Evolutionary conservation across 1,140 invertebrate species (phyloP).

Genomic region (Leptinotarsa texana): DNA sequence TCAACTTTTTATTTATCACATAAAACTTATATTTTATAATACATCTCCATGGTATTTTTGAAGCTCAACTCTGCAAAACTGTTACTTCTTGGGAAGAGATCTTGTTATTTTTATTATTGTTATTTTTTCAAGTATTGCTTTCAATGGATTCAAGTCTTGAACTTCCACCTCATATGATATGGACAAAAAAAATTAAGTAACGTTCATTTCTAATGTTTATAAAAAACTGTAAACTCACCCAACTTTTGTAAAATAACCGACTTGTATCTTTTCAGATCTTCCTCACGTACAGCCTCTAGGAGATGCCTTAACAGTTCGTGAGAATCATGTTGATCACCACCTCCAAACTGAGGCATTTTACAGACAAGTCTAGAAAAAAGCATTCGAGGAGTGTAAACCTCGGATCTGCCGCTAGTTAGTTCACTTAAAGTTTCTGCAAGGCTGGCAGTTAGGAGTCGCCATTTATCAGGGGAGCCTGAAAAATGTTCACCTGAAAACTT

Average conservation of each 20-base stretch:
- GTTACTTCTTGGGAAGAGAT: too few species aligned
- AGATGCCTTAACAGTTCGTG: slow-evolving; percentile 92
- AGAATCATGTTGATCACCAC: slow-evolving; percentile 95
- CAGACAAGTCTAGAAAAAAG: slow-evolving; percentile 75
- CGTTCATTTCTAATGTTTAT: too few species aligned
- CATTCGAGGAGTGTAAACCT: slow-evolving; percentile 70
- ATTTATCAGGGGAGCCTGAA: slow-evolving; percentile 69
- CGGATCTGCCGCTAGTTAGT: slow-evolving; percentile 64
- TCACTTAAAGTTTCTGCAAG: slow-evolving; percentile 72
- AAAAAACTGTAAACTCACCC: slow-evolving; percentile 48
- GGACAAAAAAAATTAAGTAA: too few species aligned
- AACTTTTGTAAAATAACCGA: slow-evolving; percentile 72
- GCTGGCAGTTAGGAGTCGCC: slow-evolving; percentile 70
- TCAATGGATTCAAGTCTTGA: too few species aligned
- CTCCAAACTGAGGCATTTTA: slow-evolving; percentile 82
- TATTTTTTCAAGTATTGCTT: too few species aligned
- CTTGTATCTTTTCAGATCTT: slow-evolving; percentile 76
- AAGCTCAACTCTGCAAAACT: too few species aligned
- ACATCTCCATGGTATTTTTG: too few species aligned
- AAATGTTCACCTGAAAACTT: neutral
- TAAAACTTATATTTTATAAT: too few species aligned
- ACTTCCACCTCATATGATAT: too few species aligned
- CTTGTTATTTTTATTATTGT: too few species aligned
- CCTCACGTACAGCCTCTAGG: slow-evolving; percentile 78
- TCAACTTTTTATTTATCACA: too few species aligned